Evolutionary conservation across 1,140 invertebrate species (phyloP).

Genomic region (Colletes latitarsis): DNA sequence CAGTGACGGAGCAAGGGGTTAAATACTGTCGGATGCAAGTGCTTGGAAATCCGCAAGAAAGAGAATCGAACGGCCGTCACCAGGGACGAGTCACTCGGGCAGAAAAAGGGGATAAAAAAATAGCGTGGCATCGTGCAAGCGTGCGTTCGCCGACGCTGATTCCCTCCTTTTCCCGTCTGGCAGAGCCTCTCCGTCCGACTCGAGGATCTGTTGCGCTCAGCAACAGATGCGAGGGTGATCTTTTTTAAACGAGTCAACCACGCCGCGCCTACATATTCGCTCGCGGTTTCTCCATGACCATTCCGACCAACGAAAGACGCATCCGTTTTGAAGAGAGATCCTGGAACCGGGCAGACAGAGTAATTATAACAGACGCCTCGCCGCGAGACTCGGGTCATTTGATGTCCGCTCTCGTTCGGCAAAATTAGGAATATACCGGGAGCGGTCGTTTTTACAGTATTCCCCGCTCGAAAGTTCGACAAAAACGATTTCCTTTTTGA

Average conservation of each 20-base stretch:
- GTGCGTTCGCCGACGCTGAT: slow-evolving; percentile 6
- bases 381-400: neutral
- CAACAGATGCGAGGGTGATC: slow-evolving; percentile 55
- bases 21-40: no score
- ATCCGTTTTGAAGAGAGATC: slow-evolving; percentile 11
- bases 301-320: slow-evolving; percentile 28
- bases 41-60: slow-evolving; percentile 1
- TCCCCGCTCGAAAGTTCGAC: no score
- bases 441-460: no score
- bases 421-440: neutral
- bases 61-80: neutral
- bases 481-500: no score
- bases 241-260: slow-evolving; percentile 63
- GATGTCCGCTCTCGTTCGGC: no score
- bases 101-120: slow-evolving; percentile 20
- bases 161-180: slow-evolving; percentile 10
- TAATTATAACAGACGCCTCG: slow-evolving; percentile 17
- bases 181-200: neutral
- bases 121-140: slow-evolving; percentile 23
- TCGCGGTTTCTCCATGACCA: slow-evolving; percentile 13
- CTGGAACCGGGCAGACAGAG: neutral
- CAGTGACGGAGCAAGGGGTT: no score
- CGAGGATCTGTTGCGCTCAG: slow-evolving; percentile 33
- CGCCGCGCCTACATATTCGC: slow-evolving; percentile 1
- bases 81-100: neutral